Conservation (phyloP, 1,140 invertebrate genomes). For the Ostrea denselamellosa region DNA sequence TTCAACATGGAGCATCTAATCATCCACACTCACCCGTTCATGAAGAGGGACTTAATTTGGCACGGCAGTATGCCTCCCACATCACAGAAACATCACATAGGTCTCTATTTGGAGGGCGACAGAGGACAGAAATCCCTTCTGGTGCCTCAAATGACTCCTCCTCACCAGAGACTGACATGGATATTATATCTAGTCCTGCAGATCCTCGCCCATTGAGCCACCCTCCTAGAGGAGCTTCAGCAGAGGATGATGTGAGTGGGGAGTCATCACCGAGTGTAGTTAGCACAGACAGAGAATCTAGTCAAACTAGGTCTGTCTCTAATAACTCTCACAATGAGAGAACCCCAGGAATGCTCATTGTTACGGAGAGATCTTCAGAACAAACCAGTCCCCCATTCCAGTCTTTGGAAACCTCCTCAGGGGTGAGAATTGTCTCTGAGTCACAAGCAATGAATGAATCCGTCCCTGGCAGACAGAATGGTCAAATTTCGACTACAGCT, state of each 20-base stretch:
- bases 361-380: neutral
- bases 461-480: neutral
- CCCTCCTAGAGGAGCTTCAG: constrained; percentile 54
- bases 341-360: neutral
- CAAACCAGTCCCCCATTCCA: constrained; percentile 27
- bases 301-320: constrained; percentile 5
- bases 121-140: neutral
- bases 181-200: neutral
- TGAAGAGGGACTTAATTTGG: constrained; percentile 63
- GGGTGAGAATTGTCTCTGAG: constrained; percentile 24
- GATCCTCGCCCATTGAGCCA: constrained; percentile 35
- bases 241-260: constrained; percentile 60
- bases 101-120: constrained; percentile 34
- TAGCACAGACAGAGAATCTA: constrained; percentile 17
- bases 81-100: constrained; percentile 58
- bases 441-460: constrained; percentile 15
- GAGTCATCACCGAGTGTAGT: constrained; percentile 4
- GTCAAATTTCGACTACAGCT: neutral
- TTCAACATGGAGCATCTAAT: constrained; percentile 7
- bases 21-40: constrained; percentile 62
- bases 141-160: constrained; percentile 16
- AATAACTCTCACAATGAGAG: constrained; percentile 8
- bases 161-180: neutral
- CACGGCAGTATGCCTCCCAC: constrained; percentile 66
- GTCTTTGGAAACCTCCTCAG: neutral